Base-by-base conservation (phyloP, 2,113 vertebrate species). In the Gambusia holbrooki region DNA sequence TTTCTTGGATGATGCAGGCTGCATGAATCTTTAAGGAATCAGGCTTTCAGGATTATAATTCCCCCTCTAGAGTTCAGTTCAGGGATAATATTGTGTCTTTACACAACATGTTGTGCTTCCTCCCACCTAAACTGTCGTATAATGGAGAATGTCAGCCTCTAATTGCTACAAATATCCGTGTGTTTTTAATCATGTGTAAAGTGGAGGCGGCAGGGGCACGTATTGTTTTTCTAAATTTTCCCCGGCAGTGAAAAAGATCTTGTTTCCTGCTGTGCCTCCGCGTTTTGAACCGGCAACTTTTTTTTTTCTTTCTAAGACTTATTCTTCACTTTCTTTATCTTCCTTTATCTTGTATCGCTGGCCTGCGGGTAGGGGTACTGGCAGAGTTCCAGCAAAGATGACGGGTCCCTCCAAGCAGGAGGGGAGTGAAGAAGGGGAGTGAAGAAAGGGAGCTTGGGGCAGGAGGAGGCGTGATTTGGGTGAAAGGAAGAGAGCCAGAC, bases 401-500 rank as follows among this genome's bases (percentile, higher is more conserved):
- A 90, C n/a, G 35, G 80, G 80, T 76, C 77, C 76, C 83, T 78
- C 73, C 81, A 79, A 86, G 82, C 82, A 64, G 42, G 73, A 77
- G 82, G 70, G 51, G 79, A 58, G 69, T 42, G 58, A 81, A 78
- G 62, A 66, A 63, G 63, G 76, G 48, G 58, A 62, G 73, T 42
- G 58, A 81, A 78, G 62, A 66, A 63, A 66, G 76, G 48, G 58
- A 61, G 73, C 30, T 79, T 74, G 40, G 65, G 62, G 67, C 28
- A 70, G 66, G 64, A 51, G 62, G 66, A 76, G 79, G 78, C 13
- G 48, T 76, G 81, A 87, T 88, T 77, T 81, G 71, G 51, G 79
- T 80, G 67, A 79, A 86, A 86, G 84, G 83, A 89, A 91, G 84
- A 87, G 84, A 87, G 73, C 74, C 87, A 91, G 88, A 88, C 71